Evolutionary conservation across 2,113 vertebrate species (phyloP), one percentile per base, ranked within the genome.

Genomic region (Hypocryptadius cinnamomeus): DNA sequence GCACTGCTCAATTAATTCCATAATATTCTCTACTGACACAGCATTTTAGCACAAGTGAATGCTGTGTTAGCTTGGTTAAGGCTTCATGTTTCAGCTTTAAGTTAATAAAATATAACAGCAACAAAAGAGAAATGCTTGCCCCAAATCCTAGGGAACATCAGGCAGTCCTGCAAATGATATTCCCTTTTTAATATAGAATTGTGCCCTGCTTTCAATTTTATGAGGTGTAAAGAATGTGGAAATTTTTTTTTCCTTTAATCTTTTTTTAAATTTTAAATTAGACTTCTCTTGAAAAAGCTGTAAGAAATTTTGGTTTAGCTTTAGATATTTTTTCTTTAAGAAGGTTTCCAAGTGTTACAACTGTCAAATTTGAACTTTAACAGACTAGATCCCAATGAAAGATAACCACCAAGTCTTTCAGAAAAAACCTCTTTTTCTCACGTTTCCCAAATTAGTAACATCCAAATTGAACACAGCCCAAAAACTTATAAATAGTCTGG

Each of bases 391-490:
- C 48, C 50, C 89, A 72, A 45, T 15, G 83, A 78, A 86, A 89
- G 69, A 94, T 93, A 95, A 81, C 84, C 66, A 93, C 59, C 3
- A 37, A 90, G 69, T 68, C 72, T 86, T 89, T 88, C 90, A 86
- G 89, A 42, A 90, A 76, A 82, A 79, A 79, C 3, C 51, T 94
- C 65, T 48, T 94, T 96, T 96, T 96, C 96, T 96, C 96, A 96
- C 12, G 83, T 96, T 88, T 94, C 95, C 91, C 77, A 87, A 90
- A 90, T 96, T 96, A 96, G 95, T 64, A 96, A 94, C 83, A 84
- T 94, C 51, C 77, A 93, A 66, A 90, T 6, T 71, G 90, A 93
- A 81, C 65, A n/a, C 40, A 81, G 48, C 44, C 90, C 86, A 74
- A 85, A 72, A 76, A 71, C n/a, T 74, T 94, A 96, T 90, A 94